These are phyloP conservation scores for Callopanchax toddi DNA, from an alignment of 2,113 vertebrate genomes.

Conservation along the genomic window DNA sequence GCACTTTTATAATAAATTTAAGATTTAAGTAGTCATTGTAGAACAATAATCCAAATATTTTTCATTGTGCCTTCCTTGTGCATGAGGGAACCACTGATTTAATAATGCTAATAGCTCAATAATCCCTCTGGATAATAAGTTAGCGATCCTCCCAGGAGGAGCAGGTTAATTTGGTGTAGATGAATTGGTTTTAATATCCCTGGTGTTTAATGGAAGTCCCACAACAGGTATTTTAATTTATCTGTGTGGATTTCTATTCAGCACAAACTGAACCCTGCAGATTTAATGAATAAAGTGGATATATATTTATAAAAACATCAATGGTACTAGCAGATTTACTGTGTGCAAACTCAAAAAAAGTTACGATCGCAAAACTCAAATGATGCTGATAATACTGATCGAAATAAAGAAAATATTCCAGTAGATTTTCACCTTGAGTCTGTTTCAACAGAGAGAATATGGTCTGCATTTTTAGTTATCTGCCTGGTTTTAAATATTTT, in stretches of 20 bases:
- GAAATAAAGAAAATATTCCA: neutral
- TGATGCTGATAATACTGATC: neutral
- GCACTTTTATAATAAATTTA: too few species aligned
- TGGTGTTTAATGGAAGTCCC: constrained; percentile 39
- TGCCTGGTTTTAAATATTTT: too few species aligned
- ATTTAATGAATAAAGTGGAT: too few species aligned
- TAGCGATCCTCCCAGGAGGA: constrained; percentile 14
- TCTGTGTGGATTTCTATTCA: neutral
- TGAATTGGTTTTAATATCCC: constrained; percentile 33
- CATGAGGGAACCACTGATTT: too few species aligned
- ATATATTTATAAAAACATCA: too few species aligned
- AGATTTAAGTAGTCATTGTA: too few species aligned
- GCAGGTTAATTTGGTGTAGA: constrained; percentile 14
- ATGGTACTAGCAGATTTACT: neutral
- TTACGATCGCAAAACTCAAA: neutral
- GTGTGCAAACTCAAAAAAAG: too few species aligned
- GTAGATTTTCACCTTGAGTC: neutral
- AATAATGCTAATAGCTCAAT: constrained; percentile 24
- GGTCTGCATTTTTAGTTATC: too few species aligned
- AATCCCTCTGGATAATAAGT: constrained; percentile 32
- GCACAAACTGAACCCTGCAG: neutral
- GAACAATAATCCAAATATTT: too few species aligned
- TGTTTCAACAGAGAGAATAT: neutral
- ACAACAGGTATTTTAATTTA: neutral
- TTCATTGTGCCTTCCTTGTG: too few species aligned